A percentile compares a stretch with the other conserved stretches of the same genome.
These are phyloP conservation scores for Bombus picipes DNA, from an alignment of 1,140 invertebrate genomes.

Conservation along the genomic window DNA sequence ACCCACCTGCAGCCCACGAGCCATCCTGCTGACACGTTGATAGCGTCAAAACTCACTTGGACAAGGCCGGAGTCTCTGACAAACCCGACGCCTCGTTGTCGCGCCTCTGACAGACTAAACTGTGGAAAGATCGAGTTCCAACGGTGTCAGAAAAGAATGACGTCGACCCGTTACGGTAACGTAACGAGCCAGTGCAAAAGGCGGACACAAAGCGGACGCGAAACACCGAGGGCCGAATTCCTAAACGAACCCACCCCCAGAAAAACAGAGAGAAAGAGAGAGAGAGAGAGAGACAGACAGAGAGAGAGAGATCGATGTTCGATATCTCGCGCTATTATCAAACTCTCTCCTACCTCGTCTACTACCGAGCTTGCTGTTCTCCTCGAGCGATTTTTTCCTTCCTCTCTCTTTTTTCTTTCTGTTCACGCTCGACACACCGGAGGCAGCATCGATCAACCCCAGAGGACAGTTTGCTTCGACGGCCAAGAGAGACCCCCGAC, in stretches of 20 bases:
- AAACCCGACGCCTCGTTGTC: conserved; percentile 26
- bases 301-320: background rate
- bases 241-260: conserved; percentile 33
- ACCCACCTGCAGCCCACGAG: background rate
- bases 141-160: conserved; percentile 18
- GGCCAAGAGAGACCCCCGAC: conserved; percentile 32
- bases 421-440: conserved; percentile 28
- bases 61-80: background rate
- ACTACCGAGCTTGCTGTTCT: background rate
- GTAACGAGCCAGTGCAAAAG: conserved; percentile 32
- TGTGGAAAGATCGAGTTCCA: conserved; percentile 39
- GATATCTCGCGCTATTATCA: conserved; percentile 49
- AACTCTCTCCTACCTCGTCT: background rate
- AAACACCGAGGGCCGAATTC: conserved; percentile 36
- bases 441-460: conserved; percentile 63
- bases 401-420: background rate
- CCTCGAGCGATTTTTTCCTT: background rate
- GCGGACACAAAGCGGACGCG: conserved; percentile 6
- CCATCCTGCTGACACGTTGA: background rate
- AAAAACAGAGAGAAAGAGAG: background rate
- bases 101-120: conserved; percentile 39
- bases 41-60: background rate
- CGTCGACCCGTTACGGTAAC: background rate
- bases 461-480: conserved; percentile 59
- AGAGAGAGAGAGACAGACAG: background rate